Conservation (phyloP, 1,140 invertebrate genomes). For the Pachyrhynchus sulphureomaculatus region DNA sequence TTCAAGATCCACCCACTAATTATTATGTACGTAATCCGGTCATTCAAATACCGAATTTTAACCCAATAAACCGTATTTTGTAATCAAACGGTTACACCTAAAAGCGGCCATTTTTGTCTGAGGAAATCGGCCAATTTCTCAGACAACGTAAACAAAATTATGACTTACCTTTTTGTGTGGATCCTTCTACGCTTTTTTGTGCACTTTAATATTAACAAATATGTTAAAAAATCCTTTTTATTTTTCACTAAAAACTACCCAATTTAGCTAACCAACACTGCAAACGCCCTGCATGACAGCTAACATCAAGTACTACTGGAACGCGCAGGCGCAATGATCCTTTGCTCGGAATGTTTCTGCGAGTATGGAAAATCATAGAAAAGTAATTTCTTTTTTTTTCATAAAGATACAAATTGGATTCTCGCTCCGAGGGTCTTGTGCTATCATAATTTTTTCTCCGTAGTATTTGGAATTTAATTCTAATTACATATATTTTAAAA, state of each 20-base stretch:
- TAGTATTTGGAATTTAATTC: too few relatives aligned
- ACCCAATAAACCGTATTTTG: conserved; percentile 20
- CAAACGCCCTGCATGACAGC: conserved; percentile 44
- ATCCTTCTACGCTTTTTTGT: conserved; percentile 11
- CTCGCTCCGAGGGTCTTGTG: too few relatives aligned
- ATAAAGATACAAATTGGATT: too few relatives aligned
- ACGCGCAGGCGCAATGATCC: conserved; percentile 26
- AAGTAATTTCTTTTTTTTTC: too few relatives aligned
- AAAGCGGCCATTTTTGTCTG: conserved; percentile 11
- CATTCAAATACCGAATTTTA: neutral
- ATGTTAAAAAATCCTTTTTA: conserved; percentile 21
- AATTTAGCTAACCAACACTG: conserved; percentile 31
- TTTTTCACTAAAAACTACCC: conserved; percentile 27
- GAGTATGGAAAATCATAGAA: too few relatives aligned
- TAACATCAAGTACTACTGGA: conserved; percentile 35
- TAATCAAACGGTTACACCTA: conserved; percentile 17
- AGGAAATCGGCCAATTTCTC: neutral
- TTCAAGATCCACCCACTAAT: neutral
- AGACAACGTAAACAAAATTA: neutral
- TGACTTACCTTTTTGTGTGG: conserved; percentile 30
- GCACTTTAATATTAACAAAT: conserved; percentile 25
- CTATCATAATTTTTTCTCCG: too few relatives aligned
- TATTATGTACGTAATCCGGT: neutral
- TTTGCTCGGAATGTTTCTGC: neutral
- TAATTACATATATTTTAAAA: too few relatives aligned